Conservation (phyloP, 37 sponge, comb jelly and placozoan genomes). For the Crambe crambe region DNA sequence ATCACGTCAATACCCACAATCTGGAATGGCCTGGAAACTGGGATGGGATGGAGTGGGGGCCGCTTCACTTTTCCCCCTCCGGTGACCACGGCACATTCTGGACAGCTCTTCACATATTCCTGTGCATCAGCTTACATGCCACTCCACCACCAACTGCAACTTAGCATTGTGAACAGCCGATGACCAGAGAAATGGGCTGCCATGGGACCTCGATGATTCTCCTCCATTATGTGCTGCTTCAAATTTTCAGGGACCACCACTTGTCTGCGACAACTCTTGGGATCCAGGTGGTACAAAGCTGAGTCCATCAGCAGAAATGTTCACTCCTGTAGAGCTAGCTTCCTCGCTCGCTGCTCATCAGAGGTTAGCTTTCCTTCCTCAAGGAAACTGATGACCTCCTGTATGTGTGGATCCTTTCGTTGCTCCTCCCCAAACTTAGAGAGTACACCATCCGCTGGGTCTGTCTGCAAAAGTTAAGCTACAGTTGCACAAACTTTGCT, state of each 20-base stretch:
- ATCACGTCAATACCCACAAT: not conserved
- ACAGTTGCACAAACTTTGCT: not conserved
- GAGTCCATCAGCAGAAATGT: not conserved
- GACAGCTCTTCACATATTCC: not conserved
- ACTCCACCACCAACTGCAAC: not conserved
- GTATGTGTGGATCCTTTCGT: not conserved
- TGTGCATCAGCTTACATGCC: not conserved
- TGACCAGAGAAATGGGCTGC: not conserved
- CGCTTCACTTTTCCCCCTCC: not conserved
- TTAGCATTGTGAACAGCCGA: not conserved
- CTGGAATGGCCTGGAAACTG: not conserved
- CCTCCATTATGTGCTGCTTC: not conserved
- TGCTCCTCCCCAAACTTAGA: not conserved
- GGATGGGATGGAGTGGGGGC: not conserved
- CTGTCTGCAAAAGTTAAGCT: not conserved
- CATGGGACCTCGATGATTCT: not conserved
- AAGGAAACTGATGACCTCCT: not conserved
- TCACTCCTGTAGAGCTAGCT: not conserved
- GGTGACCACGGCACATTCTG: not conserved
- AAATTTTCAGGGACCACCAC: not conserved
- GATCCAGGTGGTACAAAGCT: constrained; percentile 23
- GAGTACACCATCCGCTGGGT: not conserved
- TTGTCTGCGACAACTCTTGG: not conserved
- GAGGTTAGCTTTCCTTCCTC: constrained; percentile 5
- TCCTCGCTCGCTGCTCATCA: not conserved